These are phyloP conservation scores for Penelope pileata DNA, from an alignment of 2,113 vertebrate genomes.

Conservation along the genomic window DNA sequence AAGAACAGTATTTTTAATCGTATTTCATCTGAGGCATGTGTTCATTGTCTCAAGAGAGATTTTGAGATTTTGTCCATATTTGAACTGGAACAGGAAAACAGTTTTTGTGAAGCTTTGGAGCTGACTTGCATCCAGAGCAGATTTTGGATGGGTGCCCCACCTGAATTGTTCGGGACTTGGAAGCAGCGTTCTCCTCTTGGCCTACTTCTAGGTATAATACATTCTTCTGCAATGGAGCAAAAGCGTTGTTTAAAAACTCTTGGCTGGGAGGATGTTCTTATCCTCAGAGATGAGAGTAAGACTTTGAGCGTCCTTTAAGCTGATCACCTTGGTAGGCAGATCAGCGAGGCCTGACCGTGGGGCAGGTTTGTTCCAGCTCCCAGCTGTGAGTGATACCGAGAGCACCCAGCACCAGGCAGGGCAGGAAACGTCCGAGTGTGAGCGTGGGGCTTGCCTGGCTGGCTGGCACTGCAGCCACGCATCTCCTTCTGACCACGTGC, in stretches of 20 bases:
- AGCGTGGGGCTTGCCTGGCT: neutral
- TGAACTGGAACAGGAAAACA: conserved; percentile 61
- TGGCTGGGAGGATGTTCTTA: neutral
- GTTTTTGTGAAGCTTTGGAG: conserved; percentile 42
- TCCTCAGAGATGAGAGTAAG: neutral
- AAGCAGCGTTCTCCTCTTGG: conserved; percentile 29
- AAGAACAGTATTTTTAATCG: neutral
- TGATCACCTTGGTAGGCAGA: neutral
- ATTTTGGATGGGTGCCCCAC: conserved; percentile 55
- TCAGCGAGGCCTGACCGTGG: neutral
- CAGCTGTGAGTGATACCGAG: neutral
- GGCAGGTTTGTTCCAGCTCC: neutral
- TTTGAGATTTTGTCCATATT: conserved; percentile 54
- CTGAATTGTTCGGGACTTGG: conserved; percentile 59
- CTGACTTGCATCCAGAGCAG: conserved; percentile 53
- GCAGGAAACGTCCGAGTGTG: neutral
- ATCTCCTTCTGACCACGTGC: neutral
- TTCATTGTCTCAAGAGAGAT: conserved; percentile 64
- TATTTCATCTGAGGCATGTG: conserved; percentile 21
- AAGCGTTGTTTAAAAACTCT: neutral
- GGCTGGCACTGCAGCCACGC: neutral
- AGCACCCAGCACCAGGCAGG: neutral
- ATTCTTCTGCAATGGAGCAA: conserved; percentile 13
- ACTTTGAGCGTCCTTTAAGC: neutral
- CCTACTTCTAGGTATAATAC: conserved; percentile 33